These are phyloP conservation scores for Paracanthobrama guichenoti DNA, from an alignment of 2,113 vertebrate species.

Conservation along the genomic window DNA sequence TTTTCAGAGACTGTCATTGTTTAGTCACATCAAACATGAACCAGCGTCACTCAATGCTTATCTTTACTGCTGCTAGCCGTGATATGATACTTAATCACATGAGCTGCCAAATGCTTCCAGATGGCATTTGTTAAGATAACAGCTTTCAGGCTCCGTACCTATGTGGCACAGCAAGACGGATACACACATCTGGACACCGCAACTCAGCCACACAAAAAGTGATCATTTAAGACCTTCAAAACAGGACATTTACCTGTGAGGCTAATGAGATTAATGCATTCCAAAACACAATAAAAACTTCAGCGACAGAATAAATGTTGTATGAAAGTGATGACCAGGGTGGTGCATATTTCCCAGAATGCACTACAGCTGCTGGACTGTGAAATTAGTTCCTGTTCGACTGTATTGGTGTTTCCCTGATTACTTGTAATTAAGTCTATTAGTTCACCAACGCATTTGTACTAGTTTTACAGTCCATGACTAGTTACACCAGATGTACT, in stretches of 20 bases:
- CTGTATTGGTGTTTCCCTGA: background rate
- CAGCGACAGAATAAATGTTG: conserved; percentile 8
- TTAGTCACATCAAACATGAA: conserved; percentile 1
- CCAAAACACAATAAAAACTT: conserved; percentile 27
- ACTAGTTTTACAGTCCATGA: background rate
- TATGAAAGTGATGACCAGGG: conserved; percentile 23
- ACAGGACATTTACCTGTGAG: conserved; percentile 30
- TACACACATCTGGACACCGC: conserved; percentile 13
- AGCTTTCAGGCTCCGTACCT: conserved; percentile 18
- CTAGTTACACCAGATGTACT: background rate
- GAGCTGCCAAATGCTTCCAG: conserved; percentile 49
- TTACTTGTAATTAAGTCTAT: background rate
- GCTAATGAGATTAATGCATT: conserved; percentile 8
- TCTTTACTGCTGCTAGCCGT: conserved; percentile 20
- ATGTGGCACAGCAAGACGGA: conserved; percentile 10
- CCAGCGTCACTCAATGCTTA: conserved; percentile 29
- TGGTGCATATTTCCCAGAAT: conserved; percentile 4
- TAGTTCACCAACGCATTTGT: background rate
- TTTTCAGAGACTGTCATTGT: conserved; percentile 11
- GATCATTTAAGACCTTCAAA: conserved; percentile 23
- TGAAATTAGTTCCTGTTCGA: conserved; percentile 22
- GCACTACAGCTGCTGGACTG: conserved; percentile 22
- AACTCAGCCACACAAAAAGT: background rate
- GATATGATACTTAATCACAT: conserved; percentile 34
- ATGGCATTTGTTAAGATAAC: conserved; percentile 53